Evolutionary conservation across 2,113 vertebrate genomes (phyloP).

Genomic region (Dinomys branickii): DNA sequence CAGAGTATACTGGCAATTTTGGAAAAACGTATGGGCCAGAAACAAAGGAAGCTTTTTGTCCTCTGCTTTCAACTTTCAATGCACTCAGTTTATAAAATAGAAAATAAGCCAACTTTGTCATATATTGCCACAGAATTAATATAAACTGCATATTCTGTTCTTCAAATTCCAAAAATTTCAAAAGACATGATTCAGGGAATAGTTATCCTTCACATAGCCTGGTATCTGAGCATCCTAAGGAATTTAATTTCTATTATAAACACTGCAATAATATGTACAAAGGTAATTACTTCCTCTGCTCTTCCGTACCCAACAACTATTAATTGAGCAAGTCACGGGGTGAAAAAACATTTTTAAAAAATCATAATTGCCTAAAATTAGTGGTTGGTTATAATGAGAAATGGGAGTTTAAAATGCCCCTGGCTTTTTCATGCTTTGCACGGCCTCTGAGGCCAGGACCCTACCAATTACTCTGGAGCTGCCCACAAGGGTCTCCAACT

Average conservation of each 20-base stretch:
- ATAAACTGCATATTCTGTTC: conserved; percentile 39
- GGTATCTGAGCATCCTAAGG: background rate
- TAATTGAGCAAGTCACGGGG: conserved; percentile 40
- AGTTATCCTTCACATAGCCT: background rate
- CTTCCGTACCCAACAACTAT: conserved; percentile 37
- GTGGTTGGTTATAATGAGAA: background rate
- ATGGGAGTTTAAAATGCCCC: background rate
- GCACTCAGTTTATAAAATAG: conserved; percentile 42
- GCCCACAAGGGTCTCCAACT: background rate
- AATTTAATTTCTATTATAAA: conserved; percentile 34
- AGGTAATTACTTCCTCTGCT: conserved; percentile 20
- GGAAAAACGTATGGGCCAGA: background rate
- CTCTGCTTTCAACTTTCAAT: conserved; percentile 61
- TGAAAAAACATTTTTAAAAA: background rate
- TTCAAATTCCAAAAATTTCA: conserved; percentile 70
- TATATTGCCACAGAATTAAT: conserved; percentile 42
- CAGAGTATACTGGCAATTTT: conserved; percentile 40
- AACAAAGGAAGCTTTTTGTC: conserved; percentile 57
- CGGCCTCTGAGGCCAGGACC: background rate
- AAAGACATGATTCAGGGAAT: conserved; percentile 41
- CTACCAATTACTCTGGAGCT: background rate
- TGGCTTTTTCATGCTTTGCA: background rate
- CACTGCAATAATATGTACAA: conserved; percentile 46
- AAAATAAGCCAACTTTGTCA: conserved; percentile 1
- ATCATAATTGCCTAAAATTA: conserved; percentile 5